Percentiles rank a stretch among this genome's conserved stretches.
These are phyloP conservation scores for Hipparchia semele DNA, from an alignment of 2,888 invertebrate species.

Conservation along the genomic window DNA sequence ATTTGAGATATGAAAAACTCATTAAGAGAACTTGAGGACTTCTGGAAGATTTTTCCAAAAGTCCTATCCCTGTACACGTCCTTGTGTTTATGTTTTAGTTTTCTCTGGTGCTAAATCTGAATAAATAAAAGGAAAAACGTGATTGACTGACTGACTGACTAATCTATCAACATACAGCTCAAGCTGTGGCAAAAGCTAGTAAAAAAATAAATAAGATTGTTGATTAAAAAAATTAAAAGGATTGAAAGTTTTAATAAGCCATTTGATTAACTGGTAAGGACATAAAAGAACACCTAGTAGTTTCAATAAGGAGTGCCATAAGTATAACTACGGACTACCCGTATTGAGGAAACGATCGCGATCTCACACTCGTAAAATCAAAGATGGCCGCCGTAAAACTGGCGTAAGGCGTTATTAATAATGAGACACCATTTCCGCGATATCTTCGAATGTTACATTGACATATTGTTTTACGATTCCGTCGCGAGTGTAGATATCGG, in stretches of 20 bases:
- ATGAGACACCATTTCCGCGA: constrained; percentile 45
- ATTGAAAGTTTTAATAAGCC: background rate
- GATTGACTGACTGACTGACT: no score
- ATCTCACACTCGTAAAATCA: constrained; percentile 36
- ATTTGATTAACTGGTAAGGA: background rate
- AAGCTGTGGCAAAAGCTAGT: no score
- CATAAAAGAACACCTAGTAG: constrained; percentile 5
- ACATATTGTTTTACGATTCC: constrained; percentile 40
- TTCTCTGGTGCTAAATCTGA: no score
- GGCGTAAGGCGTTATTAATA: constrained; percentile 57
- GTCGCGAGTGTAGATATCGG: constrained; percentile 33
- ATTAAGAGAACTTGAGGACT: no score
- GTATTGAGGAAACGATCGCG: constrained; percentile 57
- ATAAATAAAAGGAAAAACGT: no score
- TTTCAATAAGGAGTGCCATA: constrained; percentile 7
- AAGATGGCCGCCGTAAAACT: constrained; percentile 50
- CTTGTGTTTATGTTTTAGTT: no score
- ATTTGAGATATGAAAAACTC: no score
- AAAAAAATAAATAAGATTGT: no score
- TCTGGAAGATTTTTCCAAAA: no score
- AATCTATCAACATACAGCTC: no score
- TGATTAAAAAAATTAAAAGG: no score
- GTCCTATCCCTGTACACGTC: no score
- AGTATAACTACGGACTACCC: constrained; percentile 26
- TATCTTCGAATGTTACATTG: constrained; percentile 39